phyloP scores from a whole-genome alignment of 1,140 invertebrate genomes.

The Drosophila funebris region DNA sequence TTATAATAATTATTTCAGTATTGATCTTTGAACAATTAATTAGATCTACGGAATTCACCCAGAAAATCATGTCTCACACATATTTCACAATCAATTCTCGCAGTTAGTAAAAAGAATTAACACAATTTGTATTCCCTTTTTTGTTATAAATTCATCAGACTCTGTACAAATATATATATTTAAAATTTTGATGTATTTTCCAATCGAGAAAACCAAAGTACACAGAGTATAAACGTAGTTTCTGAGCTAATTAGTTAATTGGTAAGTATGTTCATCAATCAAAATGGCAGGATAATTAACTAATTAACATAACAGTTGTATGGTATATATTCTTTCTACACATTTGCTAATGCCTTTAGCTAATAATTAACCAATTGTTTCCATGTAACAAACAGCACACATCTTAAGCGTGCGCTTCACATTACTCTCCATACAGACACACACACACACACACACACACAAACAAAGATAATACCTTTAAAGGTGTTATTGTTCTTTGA shows the following conservation, averaged over 20 bases:
- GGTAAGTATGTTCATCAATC: background rate
- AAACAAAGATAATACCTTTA: background rate
- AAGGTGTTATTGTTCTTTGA: constrained; percentile 6
- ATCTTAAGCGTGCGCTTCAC: background rate
- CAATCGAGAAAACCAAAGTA: too few species aligned
- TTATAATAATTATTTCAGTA: background rate
- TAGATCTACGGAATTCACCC: background rate
- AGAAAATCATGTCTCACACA: background rate
- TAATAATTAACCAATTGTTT: constrained; percentile 62
- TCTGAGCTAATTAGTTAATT: background rate
- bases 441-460: constrained; percentile 12
- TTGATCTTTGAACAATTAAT: constrained; percentile 1
- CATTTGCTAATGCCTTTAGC: constrained; percentile 18
- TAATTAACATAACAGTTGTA: constrained; percentile 14
- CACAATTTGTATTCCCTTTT: background rate
- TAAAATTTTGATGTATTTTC: too few species aligned
- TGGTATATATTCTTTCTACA: constrained; percentile 44
- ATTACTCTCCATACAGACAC: background rate
- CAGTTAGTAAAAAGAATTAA: background rate
- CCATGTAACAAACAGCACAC: constrained; percentile 30
- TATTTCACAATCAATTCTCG: constrained; percentile 5
- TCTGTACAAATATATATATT: background rate
- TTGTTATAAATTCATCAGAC: too few species aligned
- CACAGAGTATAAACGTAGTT: background rate
- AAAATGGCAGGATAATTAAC: constrained; percentile 1